Evolutionary conservation across 2,888 invertebrate species (phyloP), one percentile per base, ranked within the genome.

Genomic region (Melanostoma mellinum): DNA sequence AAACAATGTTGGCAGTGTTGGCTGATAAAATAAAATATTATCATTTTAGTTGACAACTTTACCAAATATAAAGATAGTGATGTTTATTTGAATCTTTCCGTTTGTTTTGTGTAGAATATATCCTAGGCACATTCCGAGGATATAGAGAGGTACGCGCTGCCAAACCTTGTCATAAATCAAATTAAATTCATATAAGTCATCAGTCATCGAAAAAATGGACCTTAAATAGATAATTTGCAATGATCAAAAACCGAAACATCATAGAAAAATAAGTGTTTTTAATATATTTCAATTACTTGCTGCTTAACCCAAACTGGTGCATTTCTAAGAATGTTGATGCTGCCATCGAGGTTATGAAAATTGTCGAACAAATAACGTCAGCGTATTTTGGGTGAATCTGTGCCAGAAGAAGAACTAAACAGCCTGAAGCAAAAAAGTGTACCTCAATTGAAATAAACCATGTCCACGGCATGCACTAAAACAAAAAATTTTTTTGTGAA

Each of bases 401-500:
- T 0, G 94, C 93, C 50, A 94, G 88, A 65, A 95, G 92, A 75
- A 94, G 89, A 81, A 95, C 92, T 46, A 95, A 90, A 40, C 94
- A 94, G 30, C 95, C 95, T 10, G 94, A 89, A 36, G 94, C 92
- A 90, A 96, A 96, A 88, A 96, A 94, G 88, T 95, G 95, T 0
- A 94, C 95, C 90, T 96, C 96, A 87, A 94, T 93, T 0, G 95
- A 94, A 63, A 96, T 91, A 89, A 95, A 95, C 96, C 96, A 96
- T 75, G 96, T 95, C 93, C 96, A 94, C 67, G 95, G 92, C 95
- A 96, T 95, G 87, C 96, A 96, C 96, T 96, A 89, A 67, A 79
- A 84, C 38, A 8, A 8, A n/a, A 53, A 63, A 20, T 46, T n/a
- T n/a, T n/a, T n/a, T 10, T 10, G 4, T 38, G 38, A 4, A 38